phyloP scores from a whole-genome alignment of 30 jellyfish, hydroid and myxozoan species.

The Hydra vulgaris region DNA sequence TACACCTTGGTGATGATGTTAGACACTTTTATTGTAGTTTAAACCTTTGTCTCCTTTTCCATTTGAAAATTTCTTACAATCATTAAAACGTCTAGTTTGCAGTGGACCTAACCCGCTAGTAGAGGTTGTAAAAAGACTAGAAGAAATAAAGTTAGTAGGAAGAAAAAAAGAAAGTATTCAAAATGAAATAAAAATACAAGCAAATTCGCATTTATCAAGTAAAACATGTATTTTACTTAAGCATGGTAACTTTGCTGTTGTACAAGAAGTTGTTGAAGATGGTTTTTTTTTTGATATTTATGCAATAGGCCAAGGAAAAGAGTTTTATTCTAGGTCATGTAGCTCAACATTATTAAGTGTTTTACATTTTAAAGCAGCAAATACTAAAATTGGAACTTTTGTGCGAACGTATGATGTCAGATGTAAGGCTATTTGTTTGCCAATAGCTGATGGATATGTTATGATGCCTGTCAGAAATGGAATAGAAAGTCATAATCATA shows the following conservation, averaged over 20 bases:
- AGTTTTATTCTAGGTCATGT: not conserved
- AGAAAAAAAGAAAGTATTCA: too few relatives aligned
- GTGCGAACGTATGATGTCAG: not conserved
- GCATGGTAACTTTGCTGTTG: too few relatives aligned
- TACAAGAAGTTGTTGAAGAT: too few relatives aligned
- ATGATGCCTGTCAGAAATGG: not conserved
- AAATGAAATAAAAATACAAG: too few relatives aligned
- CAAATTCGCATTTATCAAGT: too few relatives aligned
- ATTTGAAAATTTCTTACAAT: not conserved
- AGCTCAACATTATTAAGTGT: not conserved
- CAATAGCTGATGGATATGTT: not conserved
- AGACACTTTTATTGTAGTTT: not conserved
- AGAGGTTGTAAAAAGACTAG: too few relatives aligned
- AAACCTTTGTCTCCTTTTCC: not conserved
- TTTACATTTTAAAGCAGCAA: not conserved
- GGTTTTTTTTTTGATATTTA: not conserved
- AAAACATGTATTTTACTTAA: too few relatives aligned
- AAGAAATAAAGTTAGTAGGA: too few relatives aligned
- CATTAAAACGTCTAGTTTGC: not conserved
- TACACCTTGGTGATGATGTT: not conserved
- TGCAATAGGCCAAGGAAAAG: not conserved
- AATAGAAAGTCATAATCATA: not conserved
- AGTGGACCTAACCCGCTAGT: too few relatives aligned
- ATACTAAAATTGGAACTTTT: not conserved
- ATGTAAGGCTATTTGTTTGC: not conserved